These are phyloP conservation scores for Melieria omissa DNA, from an alignment of 2,888 invertebrate species.

Conservation along the genomic window DNA sequence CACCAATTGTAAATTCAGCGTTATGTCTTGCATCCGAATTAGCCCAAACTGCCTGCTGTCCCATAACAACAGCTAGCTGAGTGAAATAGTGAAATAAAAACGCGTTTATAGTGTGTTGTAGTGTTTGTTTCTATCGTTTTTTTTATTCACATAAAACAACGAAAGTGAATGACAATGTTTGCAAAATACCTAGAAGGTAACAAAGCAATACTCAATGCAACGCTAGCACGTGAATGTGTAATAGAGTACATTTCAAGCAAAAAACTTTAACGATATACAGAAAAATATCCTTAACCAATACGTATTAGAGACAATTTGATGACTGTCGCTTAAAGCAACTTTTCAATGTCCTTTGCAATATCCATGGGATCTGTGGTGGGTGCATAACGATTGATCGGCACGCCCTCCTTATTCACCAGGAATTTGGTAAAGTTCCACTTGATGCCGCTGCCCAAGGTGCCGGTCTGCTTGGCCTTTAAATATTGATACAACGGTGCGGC, in stretches of 20 bases:
- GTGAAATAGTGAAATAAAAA: background rate
- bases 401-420: slow-evolving; percentile 64
- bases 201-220: slow-evolving; percentile 1
- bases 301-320: background rate
- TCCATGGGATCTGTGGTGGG: slow-evolving; percentile 67
- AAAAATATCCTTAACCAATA: slow-evolving; percentile 17
- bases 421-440: slow-evolving; percentile 68
- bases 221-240: background rate
- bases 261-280: background rate
- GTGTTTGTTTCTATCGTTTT: slow-evolving; percentile 17
- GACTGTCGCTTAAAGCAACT: slow-evolving; percentile 54
- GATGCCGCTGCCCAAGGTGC: slow-evolving; percentile 62
- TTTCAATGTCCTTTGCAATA: slow-evolving; percentile 65
- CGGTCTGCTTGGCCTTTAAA: slow-evolving; percentile 63
- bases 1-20: slow-evolving; percentile 6
- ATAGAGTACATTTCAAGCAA: background rate
- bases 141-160: slow-evolving; percentile 16
- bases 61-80: background rate
- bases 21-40: slow-evolving; percentile 30
- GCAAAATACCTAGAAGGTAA: slow-evolving; percentile 7
- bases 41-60: slow-evolving; percentile 2
- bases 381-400: slow-evolving; percentile 65
- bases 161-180: slow-evolving; percentile 32
- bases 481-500: slow-evolving; percentile 64
- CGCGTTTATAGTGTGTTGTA: background rate